Base-by-base conservation (phyloP, 2,797 vertebrate genomes). In the Hirundo rustica region DNA sequence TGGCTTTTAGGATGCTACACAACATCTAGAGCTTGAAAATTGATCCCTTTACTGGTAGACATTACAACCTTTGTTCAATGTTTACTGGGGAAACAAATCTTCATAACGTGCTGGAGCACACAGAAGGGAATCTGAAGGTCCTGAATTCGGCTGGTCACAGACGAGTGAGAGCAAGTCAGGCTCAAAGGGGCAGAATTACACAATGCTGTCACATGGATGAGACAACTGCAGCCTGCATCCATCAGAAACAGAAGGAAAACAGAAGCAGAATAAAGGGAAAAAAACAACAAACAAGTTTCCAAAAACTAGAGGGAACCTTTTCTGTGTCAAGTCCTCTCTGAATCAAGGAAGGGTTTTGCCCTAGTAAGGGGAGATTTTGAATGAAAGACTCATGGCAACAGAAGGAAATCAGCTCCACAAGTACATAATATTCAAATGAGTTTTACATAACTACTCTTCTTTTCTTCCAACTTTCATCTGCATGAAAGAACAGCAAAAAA, bases 371-470 rank as follows among this genome's bases (percentile, higher is more conserved):
- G 9, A 85, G 67, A 80, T 77, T 92, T 93, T 60, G 34, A 74
- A 71, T 8, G 7, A 79, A 79, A 73, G 44, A 42, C 61, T 86
- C 50, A 77, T 87, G 75, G 89, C 89, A 92, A 95, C 87, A 91
- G 81, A 71, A 95, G 57, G 53, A 93, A 95, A 95, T 92, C 57
- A 91, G 75, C 75, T 93, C 75, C 50, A 82, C 48, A 60, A 81
- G 73, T 86, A 72, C 83, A 23, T 90, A 67, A 92, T 85, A 94
- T 96, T 96, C 85, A 94, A 96, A 95, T 95, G 82, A 96, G 79
- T 77, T 94, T 96, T 96, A 96, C 34, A 85, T 93, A 96, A 94
- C 94, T 76, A 91, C 66, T 65, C 91, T 92, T 58, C n/a, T 80
- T 91, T 80, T 89, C 73, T 93, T 95, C 89, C 76, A 91, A 3